Base-by-base conservation (phyloP, 64 coral and sea anemone species). In the Platygyra sinensis region DNA sequence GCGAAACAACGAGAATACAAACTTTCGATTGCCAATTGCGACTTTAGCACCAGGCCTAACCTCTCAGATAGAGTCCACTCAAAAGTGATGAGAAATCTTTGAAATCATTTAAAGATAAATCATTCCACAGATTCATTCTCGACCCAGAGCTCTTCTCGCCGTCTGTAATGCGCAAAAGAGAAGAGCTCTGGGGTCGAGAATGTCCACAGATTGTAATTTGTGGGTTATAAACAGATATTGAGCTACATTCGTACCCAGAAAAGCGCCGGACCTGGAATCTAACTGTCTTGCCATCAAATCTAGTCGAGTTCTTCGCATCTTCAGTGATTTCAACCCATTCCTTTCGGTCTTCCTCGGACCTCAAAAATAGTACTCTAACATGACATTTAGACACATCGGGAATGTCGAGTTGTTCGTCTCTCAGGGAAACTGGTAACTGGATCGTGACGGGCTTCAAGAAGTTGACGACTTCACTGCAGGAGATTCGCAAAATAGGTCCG, bases 251-350 rank as follows among this genome's bases (percentile, higher is more conserved):
- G 1, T 18, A 85, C 81, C 42, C 25, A 27, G 81, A 85, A 20
- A 85, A 85, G 18, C 81, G 81, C 14, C 42, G 18, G 16, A 85
- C 63, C 81, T 72, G 81, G 62, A 85, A 85, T 64, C 14, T 50
- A 15, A 85, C 62, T 52, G 50, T 12, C 11, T 10, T 72, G 0
- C 81, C 81, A 28, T 85, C 81, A 51, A 71, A 71, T 27, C 11
- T 52, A 22, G 39, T 12, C 25, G 81, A 63, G n/a, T 72, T 85
- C 67, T 11, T 64, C 38, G 72, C 36, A 27, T 71, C 81, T 8
- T 64, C 63, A 29, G 62, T 50, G 63, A 85, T 85, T 51, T 85
- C 81, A 42, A 71, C 12, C 81, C 62, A 85, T 71, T 85, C 38
- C n/a, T 30, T 85, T 19, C 20, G 18, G 29, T 72, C 81, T 15